These are phyloP conservation scores for Condylura cristata DNA, from an alignment of 2,113 vertebrate species.

Conservation along the genomic window DNA sequence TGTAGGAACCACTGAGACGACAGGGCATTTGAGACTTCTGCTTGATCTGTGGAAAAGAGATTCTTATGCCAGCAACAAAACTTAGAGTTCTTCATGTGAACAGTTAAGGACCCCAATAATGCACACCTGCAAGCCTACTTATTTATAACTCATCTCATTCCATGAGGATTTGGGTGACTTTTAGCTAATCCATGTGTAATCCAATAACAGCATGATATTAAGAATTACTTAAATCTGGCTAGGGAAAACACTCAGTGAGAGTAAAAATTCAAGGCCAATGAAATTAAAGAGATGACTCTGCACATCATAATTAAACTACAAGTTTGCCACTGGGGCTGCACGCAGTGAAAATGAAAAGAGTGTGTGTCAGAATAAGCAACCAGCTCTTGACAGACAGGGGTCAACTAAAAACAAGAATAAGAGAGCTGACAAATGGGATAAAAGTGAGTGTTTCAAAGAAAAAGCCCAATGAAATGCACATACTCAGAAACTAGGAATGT, in stretches of 20 bases:
- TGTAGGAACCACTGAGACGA: not conserved
- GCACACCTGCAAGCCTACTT: not conserved
- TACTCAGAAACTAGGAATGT: not conserved
- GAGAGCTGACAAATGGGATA: not conserved
- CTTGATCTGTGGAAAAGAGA: not conserved
- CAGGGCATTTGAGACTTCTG: not conserved
- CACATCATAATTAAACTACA: not conserved
- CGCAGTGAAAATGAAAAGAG: not conserved
- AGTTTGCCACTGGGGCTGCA: not conserved
- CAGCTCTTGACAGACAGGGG: not conserved
- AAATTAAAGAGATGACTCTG: constrained; percentile 6
- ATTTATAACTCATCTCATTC: not conserved
- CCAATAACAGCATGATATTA: constrained; percentile 6
- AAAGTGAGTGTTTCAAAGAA: not conserved
- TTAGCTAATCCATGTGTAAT: not conserved
- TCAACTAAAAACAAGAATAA: not conserved
- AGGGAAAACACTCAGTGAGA: not conserved
- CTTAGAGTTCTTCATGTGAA: not conserved
- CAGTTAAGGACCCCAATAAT: not conserved
- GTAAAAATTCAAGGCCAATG: not conserved
- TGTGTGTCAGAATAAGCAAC: not conserved
- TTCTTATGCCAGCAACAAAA: not conserved
- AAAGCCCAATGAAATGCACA: not conserved
- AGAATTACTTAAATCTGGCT: not conserved
- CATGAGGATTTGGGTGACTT: not conserved